Conservation (phyloP, 2,113 vertebrate species). For the Todiramphus saurophagus region DNA sequence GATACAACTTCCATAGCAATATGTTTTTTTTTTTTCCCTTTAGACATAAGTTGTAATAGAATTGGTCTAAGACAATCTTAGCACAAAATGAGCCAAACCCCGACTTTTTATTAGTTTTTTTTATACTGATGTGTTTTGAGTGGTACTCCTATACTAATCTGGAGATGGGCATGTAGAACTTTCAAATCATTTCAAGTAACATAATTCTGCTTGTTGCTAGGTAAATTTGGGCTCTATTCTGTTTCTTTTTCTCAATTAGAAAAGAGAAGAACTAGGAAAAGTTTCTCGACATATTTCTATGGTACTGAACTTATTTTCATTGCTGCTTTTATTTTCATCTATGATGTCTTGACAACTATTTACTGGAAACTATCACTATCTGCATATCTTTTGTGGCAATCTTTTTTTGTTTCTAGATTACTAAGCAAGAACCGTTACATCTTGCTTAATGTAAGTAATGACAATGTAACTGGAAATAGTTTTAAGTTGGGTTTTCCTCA, state of each 20-base stretch:
- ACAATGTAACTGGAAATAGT: background rate
- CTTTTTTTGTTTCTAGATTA: background rate
- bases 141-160: background rate
- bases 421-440: background rate
- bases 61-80: background rate
- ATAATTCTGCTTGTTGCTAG: background rate
- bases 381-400: background rate
- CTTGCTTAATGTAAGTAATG: background rate
- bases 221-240: background rate
- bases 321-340: background rate
- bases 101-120: background rate
- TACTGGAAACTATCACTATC: background rate
- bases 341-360: background rate
- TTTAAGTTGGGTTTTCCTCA: background rate
- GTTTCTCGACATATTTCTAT: background rate
- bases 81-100: background rate
- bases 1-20: background rate
- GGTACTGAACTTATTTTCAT: background rate
- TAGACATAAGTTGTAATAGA: background rate
- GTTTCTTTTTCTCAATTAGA: background rate
- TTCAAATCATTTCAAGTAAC: background rate
- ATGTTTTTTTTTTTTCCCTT: background rate
- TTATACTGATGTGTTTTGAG: background rate
- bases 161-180: background rate
- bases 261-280: background rate